Base-by-base conservation (phyloP, 2,888 invertebrate species). In the Scelioninae gen. 2 region DNA sequence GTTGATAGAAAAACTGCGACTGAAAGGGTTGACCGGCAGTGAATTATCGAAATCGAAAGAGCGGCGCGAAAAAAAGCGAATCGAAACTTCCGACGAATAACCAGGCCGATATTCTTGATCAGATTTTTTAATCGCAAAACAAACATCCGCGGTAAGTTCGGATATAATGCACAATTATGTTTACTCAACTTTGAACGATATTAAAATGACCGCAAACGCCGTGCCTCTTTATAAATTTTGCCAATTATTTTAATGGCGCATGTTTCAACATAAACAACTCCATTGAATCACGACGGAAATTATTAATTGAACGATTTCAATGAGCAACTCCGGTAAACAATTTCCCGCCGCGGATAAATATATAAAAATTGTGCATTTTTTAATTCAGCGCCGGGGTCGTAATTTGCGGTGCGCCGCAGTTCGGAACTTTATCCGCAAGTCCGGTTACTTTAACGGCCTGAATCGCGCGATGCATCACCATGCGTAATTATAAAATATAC, bases 401-500 rank as follows among this genome's bases (percentile, higher is more conserved):
- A 45, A 39, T 39, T 16, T 39, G 16, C 16, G 28, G 15, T 10
- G 28, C 46, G 46, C 10, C 33, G 9, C 10, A 10, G 16, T 50
- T 50, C 10, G 18, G 25, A 53, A 53, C 53, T 39, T 53, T 39
- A 53, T 53, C 53, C 37, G 39, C 39, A 39, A 39, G 39, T 53
- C 2, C 10, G 9, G 15, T 15, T 39, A 25, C n/a, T 53, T 39
- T 19, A 39, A 53, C 13, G 53, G 39, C 25, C 39, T 39, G 25
- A 39, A 25, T 53, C 15, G 39, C 10, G 25, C 53, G 9, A 37
- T 53, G 39, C n/a, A 22, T 22, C 39, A 53, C 22, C 9, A 11
- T 11, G 39, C n/a, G n/a, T 52, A 52, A 52, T 52, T 52, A 35
- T 52, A 52, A 52, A 52, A 35, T 35, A 52, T 35, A n/a, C 11